Percentiles rank a stretch among this genome's conserved stretches.
Conservation (phyloP, 2,113 vertebrate species). For the Pteronura brasiliensis region DNA sequence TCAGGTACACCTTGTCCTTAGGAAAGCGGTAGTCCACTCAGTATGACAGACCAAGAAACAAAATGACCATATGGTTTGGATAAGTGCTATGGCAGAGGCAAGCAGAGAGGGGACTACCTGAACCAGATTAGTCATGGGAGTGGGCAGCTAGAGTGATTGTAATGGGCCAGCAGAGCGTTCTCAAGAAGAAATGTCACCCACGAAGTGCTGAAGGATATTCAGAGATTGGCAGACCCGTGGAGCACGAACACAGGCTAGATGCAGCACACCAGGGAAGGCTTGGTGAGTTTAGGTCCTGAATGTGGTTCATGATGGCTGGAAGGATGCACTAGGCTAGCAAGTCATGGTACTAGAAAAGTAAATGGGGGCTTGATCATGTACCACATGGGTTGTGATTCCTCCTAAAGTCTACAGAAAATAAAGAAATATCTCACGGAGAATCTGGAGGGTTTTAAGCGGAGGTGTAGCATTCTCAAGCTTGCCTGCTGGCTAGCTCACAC, state of each 20-base stretch:
- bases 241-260: rapidly evolving
- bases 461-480: not conserved
- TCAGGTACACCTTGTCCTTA: not conserved
- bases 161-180: not conserved
- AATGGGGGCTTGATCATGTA: no score
- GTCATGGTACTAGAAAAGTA: not conserved
- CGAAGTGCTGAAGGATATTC: not conserved
- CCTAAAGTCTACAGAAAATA: not conserved
- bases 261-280: not conserved
- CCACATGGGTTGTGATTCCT: not conserved
- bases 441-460: not conserved
- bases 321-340: no score
- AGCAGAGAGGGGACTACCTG: no score
- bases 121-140: not conserved
- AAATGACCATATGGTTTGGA: not conserved
- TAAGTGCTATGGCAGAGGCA: not conserved
- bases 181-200: not conserved
- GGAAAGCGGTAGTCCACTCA: not conserved
- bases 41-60: not conserved
- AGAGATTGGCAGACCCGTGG: not conserved
- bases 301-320: not conserved
- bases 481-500: not conserved
- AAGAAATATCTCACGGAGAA: not conserved
- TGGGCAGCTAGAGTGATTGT: no score
- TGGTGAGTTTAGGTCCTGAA: not conserved